Evolutionary conservation across 64 coral and sea anemone species (phyloP).

Genomic region (Montipora foliosa): DNA sequence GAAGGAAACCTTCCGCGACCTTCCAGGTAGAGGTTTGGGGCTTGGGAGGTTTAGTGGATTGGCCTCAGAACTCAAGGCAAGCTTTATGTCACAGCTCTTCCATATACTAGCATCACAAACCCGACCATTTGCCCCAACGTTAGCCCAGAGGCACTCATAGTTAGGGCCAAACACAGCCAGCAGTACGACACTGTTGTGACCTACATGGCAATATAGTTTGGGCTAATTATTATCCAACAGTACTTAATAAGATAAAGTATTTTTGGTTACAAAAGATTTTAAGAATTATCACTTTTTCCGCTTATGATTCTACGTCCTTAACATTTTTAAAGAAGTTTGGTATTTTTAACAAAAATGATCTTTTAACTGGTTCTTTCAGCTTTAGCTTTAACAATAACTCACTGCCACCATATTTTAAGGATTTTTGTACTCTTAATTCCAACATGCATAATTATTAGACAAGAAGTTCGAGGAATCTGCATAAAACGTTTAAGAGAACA

Average conservation of each 20-base stretch:
- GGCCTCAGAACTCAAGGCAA: not conserved
- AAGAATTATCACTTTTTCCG: not conserved
- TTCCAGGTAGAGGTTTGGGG: not conserved
- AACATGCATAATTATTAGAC: not conserved
- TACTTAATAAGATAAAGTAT: not conserved
- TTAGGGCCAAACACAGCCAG: not conserved
- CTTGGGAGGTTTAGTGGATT: not conserved
- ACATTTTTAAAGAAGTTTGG: conserved; percentile 9
- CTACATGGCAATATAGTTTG: not conserved
- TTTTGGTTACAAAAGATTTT: not conserved
- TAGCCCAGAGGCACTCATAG: conserved; percentile 56
- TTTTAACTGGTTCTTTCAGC: not conserved
- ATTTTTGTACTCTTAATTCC: not conserved
- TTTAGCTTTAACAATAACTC: not conserved
- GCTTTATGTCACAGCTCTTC: conserved; percentile 8
- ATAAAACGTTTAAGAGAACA: conserved; percentile 4
- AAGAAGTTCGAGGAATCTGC: not conserved
- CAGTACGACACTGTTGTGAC: conserved; percentile 26
- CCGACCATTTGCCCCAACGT: conserved; percentile 18
- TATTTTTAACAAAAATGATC: not conserved
- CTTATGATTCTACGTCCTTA: conserved; percentile 1
- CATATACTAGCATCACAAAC: conserved; percentile 19
- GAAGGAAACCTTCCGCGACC: not conserved
- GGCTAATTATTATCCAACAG: conserved; percentile 24
- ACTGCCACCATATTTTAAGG: not conserved